Evolutionary conservation across 2,113 vertebrate genomes (phyloP), one percentile per base, ranked within the genome.

Genomic region (Murina feae): DNA sequence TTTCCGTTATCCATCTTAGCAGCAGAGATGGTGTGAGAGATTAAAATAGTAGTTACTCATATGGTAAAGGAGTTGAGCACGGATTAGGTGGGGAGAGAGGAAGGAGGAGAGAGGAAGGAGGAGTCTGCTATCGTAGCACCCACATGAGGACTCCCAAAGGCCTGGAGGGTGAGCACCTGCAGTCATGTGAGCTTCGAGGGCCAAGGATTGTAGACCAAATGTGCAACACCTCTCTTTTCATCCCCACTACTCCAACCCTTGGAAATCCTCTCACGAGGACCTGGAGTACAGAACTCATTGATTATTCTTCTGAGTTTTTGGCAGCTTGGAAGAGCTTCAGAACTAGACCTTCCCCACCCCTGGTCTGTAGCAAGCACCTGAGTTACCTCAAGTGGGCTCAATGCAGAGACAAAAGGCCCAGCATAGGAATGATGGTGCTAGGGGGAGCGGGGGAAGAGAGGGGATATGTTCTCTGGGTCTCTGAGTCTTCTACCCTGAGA

Each of bases 391-490:
- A 7, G 30, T 6, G 32, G 2, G 16, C 55, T 71, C 30, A 32
- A 1, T 4, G 20, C 6, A n/a, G 13, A 81, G 37, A 88, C 39
- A 47, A 68, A 51, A 39, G 55, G 28, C 14, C 12, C 32, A 32
- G 47, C 20, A 39, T 11, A 28, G 37, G 68, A 91, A 66, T 63
- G 44, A 72, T 5, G 49, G 39, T 39, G 68, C 21, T n/a, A n/a
- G n/a, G n/a, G n/a, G n/a, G n/a, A n/a, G n/a, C n/a, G n/a, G n/a
- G n/a, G n/a, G n/a, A n/a, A n/a, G n/a, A n/a, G n/a, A n/a, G n/a
- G n/a, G n/a, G n/a, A n/a, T n/a, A n/a, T 30, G 35, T 60, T 63
- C 82, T 84, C 75, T 66, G n/a, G n/a, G 65, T 60, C 91, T 75
- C 21, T 51, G 63, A 65, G n/a, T 94, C 74, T 30, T 71, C 71